phyloP scores from a whole-genome alignment of 2,113 vertebrate species.

The Brachyhypopomus gauderio region DNA sequence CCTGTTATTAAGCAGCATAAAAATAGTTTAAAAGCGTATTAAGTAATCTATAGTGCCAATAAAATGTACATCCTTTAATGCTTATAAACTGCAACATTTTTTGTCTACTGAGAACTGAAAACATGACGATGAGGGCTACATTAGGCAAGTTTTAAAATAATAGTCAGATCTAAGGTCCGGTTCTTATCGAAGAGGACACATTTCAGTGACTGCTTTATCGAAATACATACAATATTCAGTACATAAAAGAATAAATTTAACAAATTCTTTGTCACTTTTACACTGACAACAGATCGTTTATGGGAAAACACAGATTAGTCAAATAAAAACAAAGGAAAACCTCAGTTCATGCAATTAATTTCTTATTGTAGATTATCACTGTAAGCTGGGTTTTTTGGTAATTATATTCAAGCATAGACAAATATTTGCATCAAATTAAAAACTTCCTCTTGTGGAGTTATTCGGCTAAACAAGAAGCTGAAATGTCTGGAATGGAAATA shows the following conservation, averaged over 20 bases:
- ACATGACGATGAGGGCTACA: background rate
- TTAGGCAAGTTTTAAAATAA: background rate
- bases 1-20: background rate
- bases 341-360: background rate
- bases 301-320: background rate
- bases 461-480: too few species aligned
- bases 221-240: background rate
- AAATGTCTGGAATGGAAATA: too few species aligned
- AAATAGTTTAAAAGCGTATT: background rate
- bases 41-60: background rate
- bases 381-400: background rate
- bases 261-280: background rate
- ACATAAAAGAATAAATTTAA: background rate
- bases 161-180: background rate
- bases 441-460: too few species aligned
- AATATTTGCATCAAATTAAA: too few species aligned
- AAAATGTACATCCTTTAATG: background rate
- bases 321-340: background rate
- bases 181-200: too few species aligned
- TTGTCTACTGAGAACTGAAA: background rate
- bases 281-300: background rate
- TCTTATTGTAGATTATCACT: background rate
- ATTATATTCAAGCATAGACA: background rate
- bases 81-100: background rate
- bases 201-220: background rate